Percentiles rank a stretch among this genome's conserved stretches.
Evolutionary conservation across 2,888 invertebrate genomes (phyloP).

Genomic region (Anodontia alba): DNA sequence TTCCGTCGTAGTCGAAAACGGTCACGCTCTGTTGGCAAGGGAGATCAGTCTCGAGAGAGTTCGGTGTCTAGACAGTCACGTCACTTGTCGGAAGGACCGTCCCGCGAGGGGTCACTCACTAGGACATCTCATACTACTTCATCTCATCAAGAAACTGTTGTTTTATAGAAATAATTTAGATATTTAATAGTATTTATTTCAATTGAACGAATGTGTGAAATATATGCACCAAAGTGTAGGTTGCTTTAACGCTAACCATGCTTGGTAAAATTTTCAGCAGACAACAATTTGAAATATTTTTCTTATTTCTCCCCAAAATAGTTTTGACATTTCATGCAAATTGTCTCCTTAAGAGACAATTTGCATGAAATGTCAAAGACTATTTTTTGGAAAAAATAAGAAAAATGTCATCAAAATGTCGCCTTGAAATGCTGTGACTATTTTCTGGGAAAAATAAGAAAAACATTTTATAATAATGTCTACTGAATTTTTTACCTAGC

Average conservation of each 20-base stretch:
- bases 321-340: neutral
- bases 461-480: too few species aligned
- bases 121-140: constrained; percentile 53
- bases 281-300: too few species aligned
- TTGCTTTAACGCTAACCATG: neutral
- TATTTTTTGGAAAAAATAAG: too few species aligned
- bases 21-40: constrained; percentile 68
- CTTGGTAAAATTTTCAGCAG: neutral
- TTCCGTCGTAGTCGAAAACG: constrained; percentile 77
- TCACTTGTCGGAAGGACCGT: constrained; percentile 72
- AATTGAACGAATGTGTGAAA: neutral
- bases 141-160: constrained; percentile 57
- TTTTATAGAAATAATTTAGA: constrained; percentile 45
- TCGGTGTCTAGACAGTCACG: constrained; percentile 76
- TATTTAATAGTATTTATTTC: constrained; percentile 7
- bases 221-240: neutral
- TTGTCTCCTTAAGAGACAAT: neutral
- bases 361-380: neutral
- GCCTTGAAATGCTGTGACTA: too few species aligned
- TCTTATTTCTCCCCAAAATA: too few species aligned
- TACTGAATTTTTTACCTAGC: too few species aligned
- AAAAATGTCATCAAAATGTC: too few species aligned
- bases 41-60: constrained; percentile 78
- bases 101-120: constrained; percentile 76
- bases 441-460: too few species aligned